Evolutionary conservation across 2,888 invertebrate species (phyloP).

Genomic region (Drosophila greeni): DNA sequence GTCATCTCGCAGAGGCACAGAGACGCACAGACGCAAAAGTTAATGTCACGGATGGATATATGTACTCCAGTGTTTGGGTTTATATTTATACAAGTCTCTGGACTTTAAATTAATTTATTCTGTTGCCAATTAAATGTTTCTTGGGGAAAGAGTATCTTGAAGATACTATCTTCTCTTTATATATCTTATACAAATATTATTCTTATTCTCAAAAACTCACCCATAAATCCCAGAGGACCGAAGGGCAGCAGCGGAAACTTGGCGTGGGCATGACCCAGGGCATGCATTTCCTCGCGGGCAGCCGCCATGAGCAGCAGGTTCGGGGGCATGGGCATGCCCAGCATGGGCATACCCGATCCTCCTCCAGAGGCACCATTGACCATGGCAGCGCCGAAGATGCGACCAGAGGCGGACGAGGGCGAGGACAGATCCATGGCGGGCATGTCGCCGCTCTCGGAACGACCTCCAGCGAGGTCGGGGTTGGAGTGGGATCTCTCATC

Average conservation of each 20-base stretch:
- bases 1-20: conserved; percentile 66
- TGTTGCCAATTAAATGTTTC: background rate
- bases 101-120: background rate
- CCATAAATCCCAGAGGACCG: conserved; percentile 90
- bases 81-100: conserved; percentile 10
- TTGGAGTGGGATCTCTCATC: conserved; percentile 66
- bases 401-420: conserved; percentile 72
- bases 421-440: conserved; percentile 81
- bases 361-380: conserved; percentile 23
- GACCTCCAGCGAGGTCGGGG: conserved; percentile 53
- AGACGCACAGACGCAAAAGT: conserved; percentile 1
- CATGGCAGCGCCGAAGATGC: conserved; percentile 39
- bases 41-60: conserved; percentile 14
- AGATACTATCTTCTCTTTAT: too few relatives aligned
- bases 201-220: conserved; percentile 62
- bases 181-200: background rate
- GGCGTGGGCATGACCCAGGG: conserved; percentile 69
- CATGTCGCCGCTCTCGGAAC: conserved; percentile 51
- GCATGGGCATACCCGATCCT: conserved; percentile 54
- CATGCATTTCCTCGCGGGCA: conserved; percentile 76
- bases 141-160: too few relatives aligned
- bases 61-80: background rate
- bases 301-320: conserved; percentile 77
- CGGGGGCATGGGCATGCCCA: conserved; percentile 74
- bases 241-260: conserved; percentile 87